Evolutionary conservation across 1,140 invertebrate species (phyloP), one percentile per base, ranked within the genome.

Genomic region (Leptoteleia sp.): DNA sequence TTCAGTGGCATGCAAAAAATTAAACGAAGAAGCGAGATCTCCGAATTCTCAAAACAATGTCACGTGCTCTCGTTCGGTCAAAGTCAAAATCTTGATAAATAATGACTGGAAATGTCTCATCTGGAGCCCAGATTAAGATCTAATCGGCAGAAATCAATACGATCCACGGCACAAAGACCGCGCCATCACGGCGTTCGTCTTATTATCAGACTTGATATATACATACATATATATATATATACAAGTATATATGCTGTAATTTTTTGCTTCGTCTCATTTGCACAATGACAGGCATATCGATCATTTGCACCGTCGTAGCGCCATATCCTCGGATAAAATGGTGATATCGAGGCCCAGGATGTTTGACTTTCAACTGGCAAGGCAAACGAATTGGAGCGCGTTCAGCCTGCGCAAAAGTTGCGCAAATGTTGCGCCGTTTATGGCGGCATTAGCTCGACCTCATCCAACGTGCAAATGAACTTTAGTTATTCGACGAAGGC

Each of bases 251-350:
- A n/a, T n/a, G n/a, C n/a, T n/a, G n/a, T n/a, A 11, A n/a, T 33
- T 54, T 61, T 40, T 70, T 72, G n/a, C n/a, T n/a, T n/a, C n/a
- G n/a, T 72, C 29, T 40, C 47, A 54, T 62, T 61, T 52, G 57
- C 9, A 54, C 47, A 72, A 72, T 45, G 59, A 64, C 57, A 73
- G 42, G 59, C 42, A 25, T 57, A 73, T 73, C 70, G 57, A 72
- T 72, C 68, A 72, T 72, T 54, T 54, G 12, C 15, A 45, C n/a
- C 27, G 67, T 16, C 54, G 47, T 61, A 61, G 27, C 52, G 47
- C 48, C 57, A 55, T 73, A 64, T 62, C 50, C 59, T 64, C 15
- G 42, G 31, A 57, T 57, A 47, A 62, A 73, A 57, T 12, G 0
- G 29, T 17, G 29, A 45, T 54, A 72, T 37, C 42, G 22, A 61